Evolutionary conservation across 2,888 invertebrate species (phyloP).

Genomic region (Helicoverpa assulta): DNA sequence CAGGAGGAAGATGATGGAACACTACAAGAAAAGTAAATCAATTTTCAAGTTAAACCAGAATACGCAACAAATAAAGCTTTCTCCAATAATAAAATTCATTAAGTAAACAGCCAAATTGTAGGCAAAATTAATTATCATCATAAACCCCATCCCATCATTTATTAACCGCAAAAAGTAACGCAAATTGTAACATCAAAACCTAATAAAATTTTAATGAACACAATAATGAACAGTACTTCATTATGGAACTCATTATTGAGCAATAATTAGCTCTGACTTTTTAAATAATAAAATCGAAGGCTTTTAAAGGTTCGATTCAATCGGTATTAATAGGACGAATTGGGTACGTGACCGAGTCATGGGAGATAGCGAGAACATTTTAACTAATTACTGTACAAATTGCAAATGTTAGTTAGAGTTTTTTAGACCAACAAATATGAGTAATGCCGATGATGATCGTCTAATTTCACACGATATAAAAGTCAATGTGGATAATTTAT

Average conservation of each 20-base stretch:
- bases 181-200: not conserved
- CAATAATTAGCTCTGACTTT: constrained; percentile 52
- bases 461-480: too few relatives aligned
- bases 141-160: not conserved
- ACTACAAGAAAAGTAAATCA: not conserved
- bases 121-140: not conserved
- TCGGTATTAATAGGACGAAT: constrained; percentile 57
- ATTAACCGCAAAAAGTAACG: not conserved
- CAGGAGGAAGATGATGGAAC: too few relatives aligned
- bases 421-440: too few relatives aligned
- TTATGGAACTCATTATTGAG: constrained; percentile 38
- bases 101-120: not conserved
- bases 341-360: constrained; percentile 2
- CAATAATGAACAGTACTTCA: constrained; percentile 34
- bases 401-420: too few relatives aligned
- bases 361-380: constrained; percentile 21
- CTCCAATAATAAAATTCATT: not conserved
- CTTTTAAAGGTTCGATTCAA: constrained; percentile 62
- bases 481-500: too few relatives aligned
- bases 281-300: constrained; percentile 61
- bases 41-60: not conserved
- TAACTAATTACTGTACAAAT: not conserved
- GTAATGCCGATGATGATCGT: too few relatives aligned
- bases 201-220: constrained; percentile 27
- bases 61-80: not conserved